phyloP scores from a whole-genome alignment of 2,888 invertebrate genomes.

The Polydesmus complanatus region DNA sequence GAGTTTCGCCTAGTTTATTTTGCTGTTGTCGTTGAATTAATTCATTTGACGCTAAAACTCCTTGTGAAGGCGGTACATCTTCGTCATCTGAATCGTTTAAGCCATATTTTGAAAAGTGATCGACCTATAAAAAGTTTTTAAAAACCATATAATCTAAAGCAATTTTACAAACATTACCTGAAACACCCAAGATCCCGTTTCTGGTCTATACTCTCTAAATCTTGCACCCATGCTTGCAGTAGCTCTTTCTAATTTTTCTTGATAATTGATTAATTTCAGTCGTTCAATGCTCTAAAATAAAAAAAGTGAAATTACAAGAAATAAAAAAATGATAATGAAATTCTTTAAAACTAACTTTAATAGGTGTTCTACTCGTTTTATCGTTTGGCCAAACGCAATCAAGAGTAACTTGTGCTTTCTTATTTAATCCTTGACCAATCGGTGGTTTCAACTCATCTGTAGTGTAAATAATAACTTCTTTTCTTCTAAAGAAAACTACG shows the following conservation, averaged over 20 bases:
- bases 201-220: conserved; percentile 87
- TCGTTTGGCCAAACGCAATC: conserved; percentile 90
- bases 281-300: conserved; percentile 44
- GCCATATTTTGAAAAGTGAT: conserved; percentile 90
- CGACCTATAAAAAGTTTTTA: conserved; percentile 52
- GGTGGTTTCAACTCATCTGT: conserved; percentile 76
- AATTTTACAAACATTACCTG: conserved; percentile 39
- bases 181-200: conserved; percentile 96
- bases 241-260: conserved; percentile 64
- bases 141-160: conserved; percentile 1
- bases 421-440: conserved; percentile 72
- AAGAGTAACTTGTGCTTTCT: conserved; percentile 71
- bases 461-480: conserved; percentile 90
- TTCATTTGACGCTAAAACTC: neutral
- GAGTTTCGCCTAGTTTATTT: neutral
- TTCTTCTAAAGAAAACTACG: conserved; percentile 76
- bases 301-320: conserved; percentile 3
- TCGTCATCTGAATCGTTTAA: conserved; percentile 79
- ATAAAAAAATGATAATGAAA: conserved; percentile 9
- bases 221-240: conserved; percentile 75
- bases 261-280: conserved; percentile 66
- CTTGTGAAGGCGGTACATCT: conserved; percentile 30
- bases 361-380: conserved; percentile 60
- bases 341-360: conserved; percentile 42
- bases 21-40: neutral